These are phyloP conservation scores for Phrynosoma blainvillii DNA, from an alignment of 2,113 vertebrate genomes.

Conservation along the genomic window DNA sequence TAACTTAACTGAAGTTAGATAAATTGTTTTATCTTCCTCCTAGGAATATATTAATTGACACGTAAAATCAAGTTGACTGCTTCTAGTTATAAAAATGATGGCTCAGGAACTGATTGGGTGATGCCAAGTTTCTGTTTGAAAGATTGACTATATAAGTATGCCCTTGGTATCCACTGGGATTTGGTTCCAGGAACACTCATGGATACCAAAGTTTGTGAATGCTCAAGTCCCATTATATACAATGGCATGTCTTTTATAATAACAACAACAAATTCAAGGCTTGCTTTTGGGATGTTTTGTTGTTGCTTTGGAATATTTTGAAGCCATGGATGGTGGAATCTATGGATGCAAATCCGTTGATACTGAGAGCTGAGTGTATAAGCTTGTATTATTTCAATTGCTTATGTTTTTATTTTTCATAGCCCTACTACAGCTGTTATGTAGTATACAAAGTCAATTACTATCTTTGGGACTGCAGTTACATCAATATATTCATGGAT, in stretches of 20 bases:
- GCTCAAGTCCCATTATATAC: too few species aligned
- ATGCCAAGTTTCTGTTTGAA: not conserved
- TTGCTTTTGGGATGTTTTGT: too few species aligned
- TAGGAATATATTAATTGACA: not conserved
- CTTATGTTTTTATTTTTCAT: not conserved
- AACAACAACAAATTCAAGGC: too few species aligned
- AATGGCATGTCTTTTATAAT: too few species aligned
- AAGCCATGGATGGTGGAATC: too few species aligned
- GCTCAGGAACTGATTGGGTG: not conserved
- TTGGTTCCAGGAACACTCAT: too few species aligned
- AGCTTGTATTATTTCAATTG: not conserved
- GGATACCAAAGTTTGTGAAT: too few species aligned
- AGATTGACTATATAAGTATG: not conserved
- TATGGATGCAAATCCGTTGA: too few species aligned
- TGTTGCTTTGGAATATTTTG: too few species aligned
- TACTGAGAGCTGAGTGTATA: too few species aligned
- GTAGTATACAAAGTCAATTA: not conserved
- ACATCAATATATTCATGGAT: not conserved
- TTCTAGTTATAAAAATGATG: not conserved
- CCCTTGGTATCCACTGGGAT: too few species aligned
- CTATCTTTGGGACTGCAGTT: not conserved
- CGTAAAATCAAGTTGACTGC: not conserved
- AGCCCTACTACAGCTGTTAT: not conserved
- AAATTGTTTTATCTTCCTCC: not conserved
- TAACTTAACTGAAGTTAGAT: conserved; percentile 22